phyloP scores from a whole-genome alignment of 2,113 vertebrate genomes.

The Speoplatyrhinus poulsoni region DNA sequence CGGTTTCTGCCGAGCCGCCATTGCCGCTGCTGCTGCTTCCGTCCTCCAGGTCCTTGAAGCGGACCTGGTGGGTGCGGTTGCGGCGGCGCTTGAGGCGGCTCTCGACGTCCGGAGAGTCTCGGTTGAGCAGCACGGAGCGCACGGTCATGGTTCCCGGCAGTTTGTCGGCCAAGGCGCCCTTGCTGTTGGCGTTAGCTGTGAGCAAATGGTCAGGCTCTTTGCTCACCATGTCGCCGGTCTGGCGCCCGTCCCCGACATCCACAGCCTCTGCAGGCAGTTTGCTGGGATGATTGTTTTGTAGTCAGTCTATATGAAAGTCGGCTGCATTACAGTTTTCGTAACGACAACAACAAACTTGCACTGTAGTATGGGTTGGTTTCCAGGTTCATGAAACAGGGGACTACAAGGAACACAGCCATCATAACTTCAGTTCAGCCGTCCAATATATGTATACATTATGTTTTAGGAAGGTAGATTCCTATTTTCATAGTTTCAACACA shows the following conservation, averaged over 20 bases:
- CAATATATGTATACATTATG: slow-evolving; percentile 25
- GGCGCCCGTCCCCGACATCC: slow-evolving; percentile 62
- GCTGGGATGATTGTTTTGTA: slow-evolving; percentile 44
- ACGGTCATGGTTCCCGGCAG: slow-evolving; percentile 77
- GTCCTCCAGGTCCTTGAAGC: slow-evolving; percentile 84
- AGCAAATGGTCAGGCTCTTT: slow-evolving; percentile 76
- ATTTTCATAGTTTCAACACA: slow-evolving; percentile 40
- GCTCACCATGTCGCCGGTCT: slow-evolving; percentile 78
- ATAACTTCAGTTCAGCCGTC: slow-evolving; percentile 4
- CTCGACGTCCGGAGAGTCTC: slow-evolving; percentile 81
- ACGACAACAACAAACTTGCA: slow-evolving; percentile 24
- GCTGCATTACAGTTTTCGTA: slow-evolving; percentile 32
- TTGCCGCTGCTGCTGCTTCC: slow-evolving; percentile 68
- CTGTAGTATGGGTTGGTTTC: slow-evolving; percentile 33
- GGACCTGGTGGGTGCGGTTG: slow-evolving; percentile 84
- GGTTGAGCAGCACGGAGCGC: slow-evolving; percentile 83
- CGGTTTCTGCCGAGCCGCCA: slow-evolving; percentile 58
- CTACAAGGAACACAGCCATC: background rate
- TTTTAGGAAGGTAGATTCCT: slow-evolving; percentile 31
- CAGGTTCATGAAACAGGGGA: slow-evolving; percentile 43
- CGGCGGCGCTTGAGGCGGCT: slow-evolving; percentile 79
- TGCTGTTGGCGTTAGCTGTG: slow-evolving; percentile 68
- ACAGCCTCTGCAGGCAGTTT: slow-evolving; percentile 59
- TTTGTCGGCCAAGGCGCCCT: slow-evolving; percentile 78
- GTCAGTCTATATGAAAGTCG: slow-evolving; percentile 37